Conservation (phyloP, 2,797 vertebrate species). For the Eutrigla gurnardus region DNA sequence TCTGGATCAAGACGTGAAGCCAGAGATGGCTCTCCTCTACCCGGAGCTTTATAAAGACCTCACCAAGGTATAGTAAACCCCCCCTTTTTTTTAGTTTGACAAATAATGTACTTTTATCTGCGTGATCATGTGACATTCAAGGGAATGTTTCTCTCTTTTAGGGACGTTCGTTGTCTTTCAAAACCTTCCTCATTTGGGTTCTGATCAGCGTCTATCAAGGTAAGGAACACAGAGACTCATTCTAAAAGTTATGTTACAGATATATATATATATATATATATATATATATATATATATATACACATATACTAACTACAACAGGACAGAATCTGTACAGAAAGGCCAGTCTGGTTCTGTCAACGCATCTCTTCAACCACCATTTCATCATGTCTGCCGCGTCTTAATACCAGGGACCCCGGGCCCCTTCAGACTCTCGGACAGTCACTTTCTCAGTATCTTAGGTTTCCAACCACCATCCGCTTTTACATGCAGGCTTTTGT, state of each 20-base stretch:
- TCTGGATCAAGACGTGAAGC: constrained; percentile 97
- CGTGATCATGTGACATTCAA: not conserved
- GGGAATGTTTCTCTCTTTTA: constrained; percentile 70
- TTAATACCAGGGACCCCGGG: constrained; percentile 32
- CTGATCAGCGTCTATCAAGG: constrained; percentile 98
- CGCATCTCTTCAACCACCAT: constrained; percentile 35
- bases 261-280: too few relatives aligned
- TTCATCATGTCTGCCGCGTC: constrained; percentile 51
- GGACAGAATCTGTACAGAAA: not conserved
- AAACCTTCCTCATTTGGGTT: constrained; percentile 98
- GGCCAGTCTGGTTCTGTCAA: constrained; percentile 11
- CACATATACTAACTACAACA: too few relatives aligned
- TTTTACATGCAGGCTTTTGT: constrained; percentile 81
- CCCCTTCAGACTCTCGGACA: constrained; percentile 49
- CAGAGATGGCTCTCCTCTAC: constrained; percentile 95
- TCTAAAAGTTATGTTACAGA: not conserved
- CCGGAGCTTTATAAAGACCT: constrained; percentile 99
- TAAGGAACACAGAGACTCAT: constrained; percentile 62
- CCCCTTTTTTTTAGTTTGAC: not conserved
- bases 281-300: too few relatives aligned
- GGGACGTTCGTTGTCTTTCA: constrained; percentile 97
- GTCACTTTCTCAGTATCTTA: constrained; percentile 78
- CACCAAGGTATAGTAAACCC: constrained; percentile 89
- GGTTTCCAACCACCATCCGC: constrained; percentile 73
- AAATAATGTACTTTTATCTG: not conserved